phyloP scores from a whole-genome alignment of 2,888 invertebrate genomes.

The Drosophila lutescens region DNA sequence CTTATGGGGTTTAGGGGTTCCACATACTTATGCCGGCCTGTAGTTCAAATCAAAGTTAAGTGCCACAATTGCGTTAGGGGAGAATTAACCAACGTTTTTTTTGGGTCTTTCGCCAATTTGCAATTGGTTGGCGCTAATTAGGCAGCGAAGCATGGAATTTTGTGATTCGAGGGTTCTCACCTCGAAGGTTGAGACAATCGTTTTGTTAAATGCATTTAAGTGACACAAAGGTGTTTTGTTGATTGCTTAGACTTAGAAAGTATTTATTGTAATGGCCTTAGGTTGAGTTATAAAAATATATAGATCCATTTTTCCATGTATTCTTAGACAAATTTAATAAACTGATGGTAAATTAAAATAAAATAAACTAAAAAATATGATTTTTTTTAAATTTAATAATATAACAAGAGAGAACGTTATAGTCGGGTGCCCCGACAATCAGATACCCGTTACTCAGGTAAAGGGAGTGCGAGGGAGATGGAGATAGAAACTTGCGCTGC shows the following conservation, averaged over 20 bases:
- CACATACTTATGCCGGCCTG: conserved; percentile 58
- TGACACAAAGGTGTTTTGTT: conserved; percentile 31
- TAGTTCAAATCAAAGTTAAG: conserved; percentile 77
- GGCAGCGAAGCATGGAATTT: conserved; percentile 63
- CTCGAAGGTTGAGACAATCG: conserved; percentile 27
- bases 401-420: too few relatives aligned
- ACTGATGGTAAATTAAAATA: too few relatives aligned
- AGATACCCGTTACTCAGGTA: too few relatives aligned
- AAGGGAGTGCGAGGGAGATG: too few relatives aligned
- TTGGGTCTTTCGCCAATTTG: conserved; percentile 59
- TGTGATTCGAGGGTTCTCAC: conserved; percentile 12
- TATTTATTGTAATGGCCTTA: neutral
- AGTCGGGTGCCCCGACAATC: too few relatives aligned
- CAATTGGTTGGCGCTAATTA: conserved; percentile 69
- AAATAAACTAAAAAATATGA: too few relatives aligned
- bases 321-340: too few relatives aligned
- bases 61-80: conserved; percentile 62
- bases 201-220: conserved; percentile 37
- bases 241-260: too few relatives aligned
- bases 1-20: conserved; percentile 26
- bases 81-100: conserved; percentile 67
- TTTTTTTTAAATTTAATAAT: too few relatives aligned
- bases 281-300: neutral
- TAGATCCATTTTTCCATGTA: neutral
- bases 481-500: too few relatives aligned